Evolutionary conservation across 35 echinoderm and acorn worm genomes (phyloP).

Genomic region (Amphiura filiformis): DNA sequence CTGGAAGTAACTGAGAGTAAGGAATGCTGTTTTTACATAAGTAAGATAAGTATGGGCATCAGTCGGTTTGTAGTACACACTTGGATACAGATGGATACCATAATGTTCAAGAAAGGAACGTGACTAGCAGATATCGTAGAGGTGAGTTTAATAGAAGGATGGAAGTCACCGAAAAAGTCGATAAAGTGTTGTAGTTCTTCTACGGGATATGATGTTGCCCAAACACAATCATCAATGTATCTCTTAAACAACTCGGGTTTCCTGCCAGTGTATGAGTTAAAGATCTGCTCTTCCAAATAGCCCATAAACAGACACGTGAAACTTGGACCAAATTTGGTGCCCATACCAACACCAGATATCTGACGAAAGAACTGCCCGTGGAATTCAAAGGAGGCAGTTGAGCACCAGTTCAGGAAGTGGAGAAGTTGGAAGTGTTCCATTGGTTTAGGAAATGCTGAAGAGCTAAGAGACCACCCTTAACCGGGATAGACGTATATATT

Average conservation of each 20-base stretch:
- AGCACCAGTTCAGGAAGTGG: too few relatives aligned
- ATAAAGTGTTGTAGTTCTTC: too few relatives aligned
- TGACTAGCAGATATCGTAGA: background rate
- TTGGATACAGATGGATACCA: too few relatives aligned
- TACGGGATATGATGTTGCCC: background rate
- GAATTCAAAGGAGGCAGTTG: too few relatives aligned
- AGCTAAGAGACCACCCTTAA: too few relatives aligned
- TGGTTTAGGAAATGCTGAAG: too few relatives aligned
- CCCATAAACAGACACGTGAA: background rate
- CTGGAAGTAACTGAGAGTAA: background rate
- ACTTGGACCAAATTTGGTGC: conserved; percentile 6
- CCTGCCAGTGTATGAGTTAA: background rate
- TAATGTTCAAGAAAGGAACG: background rate
- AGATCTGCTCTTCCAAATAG: background rate
- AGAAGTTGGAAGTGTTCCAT: too few relatives aligned
- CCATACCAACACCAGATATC: too few relatives aligned
- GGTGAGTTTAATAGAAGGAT: background rate
- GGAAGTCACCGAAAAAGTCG: background rate
- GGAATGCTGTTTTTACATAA: background rate
- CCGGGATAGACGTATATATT: too few relatives aligned
- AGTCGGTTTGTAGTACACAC: too few relatives aligned
- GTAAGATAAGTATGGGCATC: too few relatives aligned
- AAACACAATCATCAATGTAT: conserved; percentile 12
- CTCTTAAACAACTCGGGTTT: background rate
- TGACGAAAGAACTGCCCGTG: too few relatives aligned